phyloP scores from a whole-genome alignment of 2,888 invertebrate species.

The Brenthis hecate region DNA sequence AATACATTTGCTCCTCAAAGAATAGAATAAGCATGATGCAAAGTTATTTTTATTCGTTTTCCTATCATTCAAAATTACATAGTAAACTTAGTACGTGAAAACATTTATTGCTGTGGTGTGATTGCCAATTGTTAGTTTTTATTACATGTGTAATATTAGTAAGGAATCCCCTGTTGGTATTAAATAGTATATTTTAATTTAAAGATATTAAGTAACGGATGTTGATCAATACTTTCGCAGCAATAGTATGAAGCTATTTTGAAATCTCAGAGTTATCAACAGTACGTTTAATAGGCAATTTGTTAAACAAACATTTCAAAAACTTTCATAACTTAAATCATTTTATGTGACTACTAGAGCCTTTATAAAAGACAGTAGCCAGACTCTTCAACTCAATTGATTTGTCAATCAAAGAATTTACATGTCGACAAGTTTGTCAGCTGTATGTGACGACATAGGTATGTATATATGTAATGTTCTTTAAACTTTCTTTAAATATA shows the following conservation, averaged over 20 bases:
- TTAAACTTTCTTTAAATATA: too few relatives aligned
- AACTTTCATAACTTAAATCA: constrained; percentile 10
- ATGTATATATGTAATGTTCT: too few relatives aligned
- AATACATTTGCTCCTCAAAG: neutral
- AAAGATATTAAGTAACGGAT: too few relatives aligned
- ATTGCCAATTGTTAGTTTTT: constrained; percentile 3
- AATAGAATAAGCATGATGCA: neutral
- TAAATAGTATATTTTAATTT: too few relatives aligned
- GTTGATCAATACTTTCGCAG: too few relatives aligned
- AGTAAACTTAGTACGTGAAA: constrained; percentile 2
- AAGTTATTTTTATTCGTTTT: constrained; percentile 17
- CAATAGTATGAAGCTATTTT: too few relatives aligned
- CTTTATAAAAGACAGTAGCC: constrained; percentile 1
- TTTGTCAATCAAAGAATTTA: constrained; percentile 24
- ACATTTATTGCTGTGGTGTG: constrained; percentile 8
- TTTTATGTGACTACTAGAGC: neutral
- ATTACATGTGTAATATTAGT: neutral
- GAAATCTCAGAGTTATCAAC: neutral
- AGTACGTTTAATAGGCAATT: neutral
- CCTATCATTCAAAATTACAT: constrained; percentile 16
- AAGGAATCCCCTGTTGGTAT: neutral
- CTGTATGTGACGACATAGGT: neutral
- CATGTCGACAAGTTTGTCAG: neutral
- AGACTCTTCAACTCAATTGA: constrained; percentile 18
- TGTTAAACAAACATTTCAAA: constrained; percentile 14